Conservation (phyloP, 2,888 invertebrate species). For the Melanostoma mellinum region DNA sequence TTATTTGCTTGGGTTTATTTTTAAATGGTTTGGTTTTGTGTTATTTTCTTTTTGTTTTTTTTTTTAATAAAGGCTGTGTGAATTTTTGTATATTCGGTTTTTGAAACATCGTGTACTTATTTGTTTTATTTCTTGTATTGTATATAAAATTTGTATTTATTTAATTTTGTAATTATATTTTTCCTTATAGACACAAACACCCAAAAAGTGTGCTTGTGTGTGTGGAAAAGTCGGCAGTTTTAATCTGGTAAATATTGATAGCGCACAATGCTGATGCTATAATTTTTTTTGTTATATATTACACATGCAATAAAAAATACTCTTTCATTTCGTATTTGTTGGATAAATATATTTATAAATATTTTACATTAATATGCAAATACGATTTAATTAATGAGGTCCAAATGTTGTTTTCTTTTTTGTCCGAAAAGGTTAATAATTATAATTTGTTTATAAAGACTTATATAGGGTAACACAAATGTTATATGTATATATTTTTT, state of each 20-base stretch:
- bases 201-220: slow-evolving; percentile 40
- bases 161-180: slow-evolving; percentile 33
- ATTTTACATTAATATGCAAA: slow-evolving; percentile 66
- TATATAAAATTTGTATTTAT: slow-evolving; percentile 69
- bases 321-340: slow-evolving; percentile 29
- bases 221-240: slow-evolving; percentile 68
- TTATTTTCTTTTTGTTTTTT: slow-evolving; percentile 27
- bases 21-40: slow-evolving; percentile 19
- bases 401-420: slow-evolving; percentile 70
- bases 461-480: slow-evolving; percentile 15
- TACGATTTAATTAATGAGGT: slow-evolving; percentile 72
- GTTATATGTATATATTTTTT: slow-evolving; percentile 22
- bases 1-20: slow-evolving; percentile 1
- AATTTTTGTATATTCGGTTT: slow-evolving; percentile 56
- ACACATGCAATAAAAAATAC: slow-evolving; percentile 57
- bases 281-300: slow-evolving; percentile 39
- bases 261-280: slow-evolving; percentile 59
- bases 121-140: slow-evolving; percentile 30
- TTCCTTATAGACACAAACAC: slow-evolving; percentile 48
- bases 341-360: slow-evolving; percentile 66
- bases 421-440: slow-evolving; percentile 59
- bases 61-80: slow-evolving; percentile 63
- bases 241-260: slow-evolving; percentile 71
- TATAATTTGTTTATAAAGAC: slow-evolving; percentile 10
- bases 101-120: slow-evolving; percentile 64